These are phyloP conservation scores for Perccottus glenii DNA, from an alignment of 2,113 vertebrate genomes.

Conservation along the genomic window DNA sequence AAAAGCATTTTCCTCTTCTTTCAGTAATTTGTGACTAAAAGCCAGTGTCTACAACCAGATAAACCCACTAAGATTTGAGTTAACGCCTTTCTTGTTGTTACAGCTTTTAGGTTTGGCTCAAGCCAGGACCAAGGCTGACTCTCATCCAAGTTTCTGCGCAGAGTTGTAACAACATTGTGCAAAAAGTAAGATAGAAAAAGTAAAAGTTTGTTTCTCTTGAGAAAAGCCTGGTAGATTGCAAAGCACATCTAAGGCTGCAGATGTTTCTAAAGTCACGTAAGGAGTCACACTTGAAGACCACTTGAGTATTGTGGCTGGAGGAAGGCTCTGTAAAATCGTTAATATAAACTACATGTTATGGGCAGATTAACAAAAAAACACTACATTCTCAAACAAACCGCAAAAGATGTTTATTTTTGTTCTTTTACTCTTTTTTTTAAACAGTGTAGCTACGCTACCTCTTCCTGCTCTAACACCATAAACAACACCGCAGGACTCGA, in stretches of 20 bases:
- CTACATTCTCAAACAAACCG: slow-evolving; percentile 35
- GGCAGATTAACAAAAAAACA: slow-evolving; percentile 57
- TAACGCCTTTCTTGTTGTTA: slow-evolving; percentile 68
- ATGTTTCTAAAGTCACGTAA: not conserved
- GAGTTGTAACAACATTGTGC: slow-evolving; percentile 43
- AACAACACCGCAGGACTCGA: slow-evolving; percentile 52
- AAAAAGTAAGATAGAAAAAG: slow-evolving; percentile 23
- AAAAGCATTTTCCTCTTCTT: slow-evolving; percentile 38
- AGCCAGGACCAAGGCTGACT: slow-evolving; percentile 46
- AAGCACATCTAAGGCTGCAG: not conserved
- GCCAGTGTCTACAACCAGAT: slow-evolving; percentile 65
- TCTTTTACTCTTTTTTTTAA: slow-evolving; percentile 59
- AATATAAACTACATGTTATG: slow-evolving; percentile 55
- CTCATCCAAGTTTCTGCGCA: slow-evolving; percentile 42
- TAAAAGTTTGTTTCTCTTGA: slow-evolving; percentile 1
- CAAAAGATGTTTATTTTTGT: slow-evolving; percentile 59
- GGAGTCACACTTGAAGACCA: not conserved
- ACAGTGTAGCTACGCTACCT: slow-evolving; percentile 62
- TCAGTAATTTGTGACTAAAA: slow-evolving; percentile 34
- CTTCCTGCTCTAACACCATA: slow-evolving; percentile 46
- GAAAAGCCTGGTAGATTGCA: not conserved
- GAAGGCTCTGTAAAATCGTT: slow-evolving; percentile 47
- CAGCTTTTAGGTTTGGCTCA: slow-evolving; percentile 64
- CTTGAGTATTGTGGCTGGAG: slow-evolving; percentile 9
- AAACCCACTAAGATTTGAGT: slow-evolving; percentile 60